Base-by-base conservation (phyloP, 2,888 invertebrate species). In the Patella ulyssiponensis region DNA sequence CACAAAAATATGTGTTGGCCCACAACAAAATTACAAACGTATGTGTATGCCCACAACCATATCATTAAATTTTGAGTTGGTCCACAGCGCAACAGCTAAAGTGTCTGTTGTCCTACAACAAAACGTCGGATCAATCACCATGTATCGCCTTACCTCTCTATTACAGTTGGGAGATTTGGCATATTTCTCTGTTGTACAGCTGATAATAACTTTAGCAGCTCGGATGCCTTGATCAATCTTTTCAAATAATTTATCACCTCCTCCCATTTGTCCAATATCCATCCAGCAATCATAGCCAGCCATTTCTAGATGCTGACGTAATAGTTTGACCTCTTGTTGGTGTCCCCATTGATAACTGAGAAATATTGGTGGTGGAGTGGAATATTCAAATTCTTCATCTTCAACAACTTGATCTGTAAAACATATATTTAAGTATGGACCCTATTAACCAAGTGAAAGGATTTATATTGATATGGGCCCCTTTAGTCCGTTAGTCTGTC, bases 181-280 rank as follows among this genome's bases (percentile, higher is more conserved):
- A 83, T 90, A 91, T 79, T 90, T 89, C 69, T 86, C 85, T 11
- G 89, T 86, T 14, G 90, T 86, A 82, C 88, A 88, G 72, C 87
- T 86, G 44, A 90, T 82, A 33, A 89, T 83, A n/a, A 90, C 84
- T 81, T 89, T 90, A 7, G 90, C 89, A 15, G 81, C 86, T 64
- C 90, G 76, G 64, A 91, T 88, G 5, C 91, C 91, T n/a, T 81
- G 76, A 81, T 91, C 91, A 58, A 91, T 91, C 79, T 90, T 90
- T 71, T 86, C 86, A 81, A 88, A 90, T 69, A 90, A 83, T 78
- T 90, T 91, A 81, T 91, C 91, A 20, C 91, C 91, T 1, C 91
- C 91, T 20, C 91, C 91, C 91, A 91, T 91, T 81, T 91, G 90
- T 64, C 91, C 91, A 73, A 90, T 86, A 81, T 91, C 91, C 88